Evolutionary conservation across 2,113 vertebrate genomes (phyloP), one percentile per base, ranked within the genome.

Genomic region (Alouatta palliata): DNA sequence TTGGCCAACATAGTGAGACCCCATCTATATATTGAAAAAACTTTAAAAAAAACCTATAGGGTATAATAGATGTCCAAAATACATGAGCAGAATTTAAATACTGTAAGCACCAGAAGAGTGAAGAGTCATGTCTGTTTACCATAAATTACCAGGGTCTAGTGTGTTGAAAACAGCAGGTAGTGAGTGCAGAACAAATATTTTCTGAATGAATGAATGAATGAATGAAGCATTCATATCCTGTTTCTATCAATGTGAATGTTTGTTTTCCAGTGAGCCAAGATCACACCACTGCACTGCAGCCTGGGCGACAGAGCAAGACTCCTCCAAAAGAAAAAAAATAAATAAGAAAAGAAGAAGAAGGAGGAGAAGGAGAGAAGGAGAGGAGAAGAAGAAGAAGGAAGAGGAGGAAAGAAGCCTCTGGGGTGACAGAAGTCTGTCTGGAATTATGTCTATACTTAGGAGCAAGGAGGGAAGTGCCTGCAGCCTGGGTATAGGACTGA

Each of bases 401-500:
- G 49, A 52, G 13, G 10, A 13, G 27, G 25, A 64, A 64, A 64
- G 61, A 12, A 5, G 64, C 27, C 64, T 77, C 61, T 70, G 70
- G 25, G 64, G 40, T 87, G 47, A 47, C 32, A 54, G 86, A 76
- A 8, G 30, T 80, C 64, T 61, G 61, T 40, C 43, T 71, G 56
- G 43, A 85, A 23, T 35, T 14, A 19, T 3, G 12, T 13, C 5
- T 8, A 43, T 7, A 10, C 6, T 14, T 23, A 80, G 45, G 43
- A 23, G 47, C 1, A 1, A 0, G 14, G 21, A 54, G 9, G 40
- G 0, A 11, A 35, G 35, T 1, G 0, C 76, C 75, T 25, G 4
- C 27, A n/a, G 16, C 6, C 16, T 2, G 32, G 81, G 37, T 2
- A 1, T 21, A 76, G 30, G 61, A 73, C 43, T 27, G 25, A 5